Evolutionary conservation across 1,140 invertebrate species (phyloP).

Genomic region (Pseudachorutes palmiensis): DNA sequence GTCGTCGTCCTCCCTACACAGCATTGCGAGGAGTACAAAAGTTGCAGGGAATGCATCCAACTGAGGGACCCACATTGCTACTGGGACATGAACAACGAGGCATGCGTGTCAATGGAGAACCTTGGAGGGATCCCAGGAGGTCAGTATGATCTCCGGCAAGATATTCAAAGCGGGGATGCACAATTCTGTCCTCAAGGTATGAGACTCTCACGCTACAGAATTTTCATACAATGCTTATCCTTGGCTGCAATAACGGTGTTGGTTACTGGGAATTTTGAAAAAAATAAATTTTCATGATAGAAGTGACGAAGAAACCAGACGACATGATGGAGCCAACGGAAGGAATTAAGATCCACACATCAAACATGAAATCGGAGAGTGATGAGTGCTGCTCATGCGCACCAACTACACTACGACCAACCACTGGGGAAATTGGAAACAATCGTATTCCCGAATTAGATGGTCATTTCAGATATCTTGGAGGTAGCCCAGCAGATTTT

Average conservation of each 20-base stretch:
- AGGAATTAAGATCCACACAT: too few species aligned
- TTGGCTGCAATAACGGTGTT: too few species aligned
- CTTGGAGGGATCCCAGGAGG: slow-evolving; percentile 38
- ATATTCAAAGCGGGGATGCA: slow-evolving; percentile 66
- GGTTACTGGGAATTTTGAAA: background rate
- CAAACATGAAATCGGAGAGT: too few species aligned
- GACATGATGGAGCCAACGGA: background rate
- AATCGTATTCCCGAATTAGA: background rate
- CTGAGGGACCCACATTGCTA: slow-evolving; percentile 96
- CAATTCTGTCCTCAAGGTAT: slow-evolving; percentile 59
- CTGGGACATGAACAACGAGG: slow-evolving; percentile 70
- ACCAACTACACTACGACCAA: background rate
- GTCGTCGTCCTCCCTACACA: slow-evolving; percentile 73
- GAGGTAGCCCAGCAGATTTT: background rate
- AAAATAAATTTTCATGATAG: background rate
- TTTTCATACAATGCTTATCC: too few species aligned
- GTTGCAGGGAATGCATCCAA: slow-evolving; percentile 71
- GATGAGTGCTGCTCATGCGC: slow-evolving; percentile 11
- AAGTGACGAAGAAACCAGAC: slow-evolving; percentile 13
- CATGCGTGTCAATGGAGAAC: slow-evolving; percentile 59
- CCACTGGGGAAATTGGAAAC: background rate
- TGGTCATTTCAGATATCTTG: background rate
- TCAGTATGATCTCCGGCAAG: slow-evolving; percentile 57
- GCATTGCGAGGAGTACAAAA: slow-evolving; percentile 45
- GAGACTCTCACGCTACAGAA: too few species aligned